phyloP scores from a whole-genome alignment of 1,140 invertebrate genomes.

The Adoxophyes honmai region DNA sequence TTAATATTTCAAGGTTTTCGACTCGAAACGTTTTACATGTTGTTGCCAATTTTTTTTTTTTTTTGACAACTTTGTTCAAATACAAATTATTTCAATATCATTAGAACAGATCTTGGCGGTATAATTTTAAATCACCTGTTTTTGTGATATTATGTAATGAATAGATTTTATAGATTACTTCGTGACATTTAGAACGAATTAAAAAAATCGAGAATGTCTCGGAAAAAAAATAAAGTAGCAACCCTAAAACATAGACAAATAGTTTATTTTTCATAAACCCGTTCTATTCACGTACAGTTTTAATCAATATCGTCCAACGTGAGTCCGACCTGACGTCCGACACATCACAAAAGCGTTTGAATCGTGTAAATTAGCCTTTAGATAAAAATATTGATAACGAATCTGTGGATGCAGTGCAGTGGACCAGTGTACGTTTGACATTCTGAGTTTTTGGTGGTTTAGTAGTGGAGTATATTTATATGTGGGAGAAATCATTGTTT shows the following conservation, averaged over 20 bases:
- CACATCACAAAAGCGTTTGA: not conserved
- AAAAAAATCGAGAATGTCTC: no score
- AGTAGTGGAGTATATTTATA: slow-evolving; percentile 27
- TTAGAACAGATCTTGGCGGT: no score
- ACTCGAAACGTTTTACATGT: no score
- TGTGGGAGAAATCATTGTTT: slow-evolving; percentile 42
- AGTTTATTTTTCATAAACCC: not conserved
- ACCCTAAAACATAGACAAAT: not conserved
- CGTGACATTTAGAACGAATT: no score
- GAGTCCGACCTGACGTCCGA: not conserved
- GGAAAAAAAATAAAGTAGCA: not conserved
- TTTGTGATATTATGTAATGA: no score
- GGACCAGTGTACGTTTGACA: slow-evolving; percentile 34
- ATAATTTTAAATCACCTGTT: no score
- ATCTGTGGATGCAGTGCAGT: slow-evolving; percentile 13
- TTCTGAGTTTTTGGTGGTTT: slow-evolving; percentile 50
- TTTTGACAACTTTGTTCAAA: no score
- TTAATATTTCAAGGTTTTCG: no score
- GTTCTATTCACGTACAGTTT: not conserved
- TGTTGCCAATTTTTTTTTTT: no score
- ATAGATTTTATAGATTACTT: no score
- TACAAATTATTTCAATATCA: no score
- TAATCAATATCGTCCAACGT: not conserved
- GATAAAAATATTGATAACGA: slow-evolving; percentile 15
- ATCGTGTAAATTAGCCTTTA: not conserved